phyloP scores from a whole-genome alignment of 2,113 vertebrate genomes.

The Scortum barcoo region DNA sequence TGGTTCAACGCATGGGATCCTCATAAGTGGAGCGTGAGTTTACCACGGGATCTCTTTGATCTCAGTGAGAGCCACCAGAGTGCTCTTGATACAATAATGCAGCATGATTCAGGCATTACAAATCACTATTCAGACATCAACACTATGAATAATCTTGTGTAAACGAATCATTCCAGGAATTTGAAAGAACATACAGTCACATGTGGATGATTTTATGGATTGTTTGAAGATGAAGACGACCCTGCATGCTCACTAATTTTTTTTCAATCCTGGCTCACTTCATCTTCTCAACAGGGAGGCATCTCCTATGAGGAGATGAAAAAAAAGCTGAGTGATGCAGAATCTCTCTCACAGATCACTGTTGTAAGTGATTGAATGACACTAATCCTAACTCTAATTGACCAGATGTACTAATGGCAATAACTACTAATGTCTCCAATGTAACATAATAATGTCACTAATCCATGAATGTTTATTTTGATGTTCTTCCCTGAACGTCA shows the following conservation, averaged over 20 bases:
- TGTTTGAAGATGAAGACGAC: conserved; percentile 12
- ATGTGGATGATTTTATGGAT: conserved; percentile 11
- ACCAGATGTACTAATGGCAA: conserved; percentile 22
- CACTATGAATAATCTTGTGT: background rate
- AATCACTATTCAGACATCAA: conserved; percentile 1
- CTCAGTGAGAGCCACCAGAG: conserved; percentile 12
- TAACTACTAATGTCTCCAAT: background rate
- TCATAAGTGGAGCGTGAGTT: conserved; percentile 93
- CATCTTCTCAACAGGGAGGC: conserved; percentile 82
- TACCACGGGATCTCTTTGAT: background rate
- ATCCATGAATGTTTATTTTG: background rate
- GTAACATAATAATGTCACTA: background rate
- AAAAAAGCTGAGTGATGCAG: conserved; percentile 81
- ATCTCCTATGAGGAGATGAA: conserved; percentile 89
- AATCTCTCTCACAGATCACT: conserved; percentile 86
- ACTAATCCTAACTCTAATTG: conserved; percentile 28
- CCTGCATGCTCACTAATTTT: conserved; percentile 45
- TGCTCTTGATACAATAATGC: background rate
- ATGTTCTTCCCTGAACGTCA: background rate
- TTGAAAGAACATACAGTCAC: background rate
- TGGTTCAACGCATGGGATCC: conserved; percentile 95
- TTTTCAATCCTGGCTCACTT: conserved; percentile 8
- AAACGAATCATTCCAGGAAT: conserved; percentile 21
- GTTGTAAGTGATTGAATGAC: conserved; percentile 86
- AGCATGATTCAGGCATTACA: background rate